Evolutionary conservation across 2,888 invertebrate species (phyloP), one percentile per base, ranked within the genome.

Genomic region (Sphecodes monilicornis): DNA sequence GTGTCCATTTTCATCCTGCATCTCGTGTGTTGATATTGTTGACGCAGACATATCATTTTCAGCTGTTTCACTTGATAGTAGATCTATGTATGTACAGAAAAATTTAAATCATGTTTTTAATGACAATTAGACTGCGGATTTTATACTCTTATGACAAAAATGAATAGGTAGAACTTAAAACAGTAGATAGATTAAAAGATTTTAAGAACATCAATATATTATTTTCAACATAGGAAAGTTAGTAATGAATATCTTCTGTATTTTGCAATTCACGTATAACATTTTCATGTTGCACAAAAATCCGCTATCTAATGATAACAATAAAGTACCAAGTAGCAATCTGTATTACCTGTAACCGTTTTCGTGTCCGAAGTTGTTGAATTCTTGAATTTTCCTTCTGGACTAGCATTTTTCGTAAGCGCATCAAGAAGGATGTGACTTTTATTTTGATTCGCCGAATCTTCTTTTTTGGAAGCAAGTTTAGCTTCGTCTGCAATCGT

Each of bases 401-500:
- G 22, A 26, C 41, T 82, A 32, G 84, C 90, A 78, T 85, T 91
- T 81, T 90, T 93, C 0, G 92, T 93, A 76, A 94, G 86, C 0
- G 93, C 92, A 64, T 92, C 92, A 39, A 93, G 81, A 46, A 94
- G 88, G 76, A 93, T 93, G 29, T 91, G 89, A 57, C 90, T 90
- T 43, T 90, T 92, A 66, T 82, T 90, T 50, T 86, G 82, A 82
- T 66, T 86, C 77, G 70, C 82, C 11, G 36, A 29, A 11, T 89
- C 89, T 72, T 91, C 92, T 46, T 90, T 92, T 79, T 93, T 93
- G 29, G 46, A 86, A 1, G 69, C 83, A 57, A 87, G 60, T 64
- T 92, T 94, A 1, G 91, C 86, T 36, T 94, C 94, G 36, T 94
- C 93, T 13, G 91, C 85, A 78, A 90, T 90, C 18, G 92, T 90